Conservation (phyloP, 2,888 invertebrate species). For the Patella ulyssiponensis region DNA sequence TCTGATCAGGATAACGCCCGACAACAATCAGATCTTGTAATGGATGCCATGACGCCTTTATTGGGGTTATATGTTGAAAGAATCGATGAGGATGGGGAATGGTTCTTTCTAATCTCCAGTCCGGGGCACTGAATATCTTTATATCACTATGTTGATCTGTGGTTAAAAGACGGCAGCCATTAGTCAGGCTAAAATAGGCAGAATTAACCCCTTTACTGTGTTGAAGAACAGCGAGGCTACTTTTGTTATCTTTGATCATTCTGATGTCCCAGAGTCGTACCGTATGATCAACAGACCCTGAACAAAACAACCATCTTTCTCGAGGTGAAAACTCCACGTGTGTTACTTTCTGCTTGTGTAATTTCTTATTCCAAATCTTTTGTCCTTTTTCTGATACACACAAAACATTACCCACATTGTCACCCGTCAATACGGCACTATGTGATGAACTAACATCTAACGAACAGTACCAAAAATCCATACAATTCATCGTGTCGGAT, state of each 20-base stretch:
- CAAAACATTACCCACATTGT: slow-evolving; percentile 55
- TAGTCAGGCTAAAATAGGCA: slow-evolving; percentile 67
- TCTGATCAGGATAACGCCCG: slow-evolving; percentile 72
- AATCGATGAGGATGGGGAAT: slow-evolving; percentile 72
- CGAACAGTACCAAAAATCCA: slow-evolving; percentile 60
- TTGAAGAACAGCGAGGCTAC: slow-evolving; percentile 45
- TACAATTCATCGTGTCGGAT: slow-evolving; percentile 50
- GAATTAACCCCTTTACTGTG: slow-evolving; percentile 62
- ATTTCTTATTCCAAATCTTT: slow-evolving; percentile 51
- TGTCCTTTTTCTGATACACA: slow-evolving; percentile 55
- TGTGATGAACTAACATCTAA: slow-evolving; percentile 52
- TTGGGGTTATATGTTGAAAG: slow-evolving; percentile 73
- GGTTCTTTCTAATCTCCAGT: slow-evolving; percentile 66
- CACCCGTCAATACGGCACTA: slow-evolving; percentile 56
- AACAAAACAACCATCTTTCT: slow-evolving; percentile 61
- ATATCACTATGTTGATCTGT: slow-evolving; percentile 71
- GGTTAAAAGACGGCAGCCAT: slow-evolving; percentile 70
- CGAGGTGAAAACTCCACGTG: slow-evolving; percentile 63
- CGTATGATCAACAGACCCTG: slow-evolving; percentile 60
- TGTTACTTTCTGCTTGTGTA: slow-evolving; percentile 63
- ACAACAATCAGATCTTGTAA: slow-evolving; percentile 71
- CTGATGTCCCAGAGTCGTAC: slow-evolving; percentile 67
- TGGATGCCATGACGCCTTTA: slow-evolving; percentile 74
- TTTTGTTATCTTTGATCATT: slow-evolving; percentile 52
- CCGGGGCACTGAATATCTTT: slow-evolving; percentile 68